Base-by-base conservation (phyloP, 2,797 vertebrate genomes). In the Ctenopoma multispine region DNA sequence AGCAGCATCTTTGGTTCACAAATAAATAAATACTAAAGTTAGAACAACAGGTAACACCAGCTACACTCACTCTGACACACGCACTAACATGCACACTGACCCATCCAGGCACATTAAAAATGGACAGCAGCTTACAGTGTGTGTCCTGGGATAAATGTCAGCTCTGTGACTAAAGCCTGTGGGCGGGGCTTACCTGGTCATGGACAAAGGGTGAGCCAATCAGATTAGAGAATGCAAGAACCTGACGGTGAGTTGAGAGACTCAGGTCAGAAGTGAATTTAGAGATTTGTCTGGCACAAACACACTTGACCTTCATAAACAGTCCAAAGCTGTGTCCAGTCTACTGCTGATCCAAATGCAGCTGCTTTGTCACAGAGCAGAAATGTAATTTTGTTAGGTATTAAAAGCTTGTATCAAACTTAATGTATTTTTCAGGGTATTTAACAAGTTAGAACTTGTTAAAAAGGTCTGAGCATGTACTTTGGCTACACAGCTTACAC, bases 121-220 rank as follows among this genome's bases (percentile, higher is more conserved):
- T 82, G 90, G 80, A 88, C 72, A 62, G 75, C 84, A 86, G 87
- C 85, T 90, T 91, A 88, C 50, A 65, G 54, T 68, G 71, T 69
- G 76, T 83, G 43, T 77, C 77, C 49, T n/a, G 21, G 87, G 90
- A 92, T 93, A 83, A 89, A 79, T 62, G 55, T 76, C 85, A 88
- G 85, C 86, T 91, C 87, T 86, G 72, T 67, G 82, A 75, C 81
- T 92, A 84, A 92, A 89, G 75, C 64, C 63, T 29, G 49, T 46
- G 50, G 90, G 90, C 15, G 85, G 89, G 78, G 72, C 73, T 87
- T 78, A 87, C 80, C 82, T 71, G 79, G 73, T 54, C 60, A 71
- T 69, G 64, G 31, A 76, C 63, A 38, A 60, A 64, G 53, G 69
- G 27, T 47, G 44, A 77, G 64, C 85, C 87, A 86, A 87, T 83